These are phyloP conservation scores for Gymnogyps californianus DNA, from an alignment of 2,113 vertebrate species.

Conservation along the genomic window DNA sequence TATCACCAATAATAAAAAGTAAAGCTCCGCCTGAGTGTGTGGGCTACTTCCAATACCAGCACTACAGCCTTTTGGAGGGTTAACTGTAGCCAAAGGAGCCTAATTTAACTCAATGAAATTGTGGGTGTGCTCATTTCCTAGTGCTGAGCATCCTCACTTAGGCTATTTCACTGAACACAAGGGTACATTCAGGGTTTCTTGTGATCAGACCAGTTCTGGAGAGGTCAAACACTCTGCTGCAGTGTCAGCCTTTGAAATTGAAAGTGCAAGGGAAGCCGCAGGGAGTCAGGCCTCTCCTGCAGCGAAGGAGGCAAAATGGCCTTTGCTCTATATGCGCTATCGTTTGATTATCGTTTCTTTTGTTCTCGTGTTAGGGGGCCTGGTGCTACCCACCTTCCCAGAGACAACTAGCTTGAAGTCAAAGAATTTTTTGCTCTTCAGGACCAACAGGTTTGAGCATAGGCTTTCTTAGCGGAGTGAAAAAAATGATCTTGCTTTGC, in stretches of 20 bases:
- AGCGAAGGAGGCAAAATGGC: accelerated
- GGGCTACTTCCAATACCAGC: neutral
- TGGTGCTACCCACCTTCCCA: neutral
- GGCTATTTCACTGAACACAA: neutral
- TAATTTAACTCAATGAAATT: neutral
- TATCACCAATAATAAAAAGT: neutral
- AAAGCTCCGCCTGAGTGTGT: neutral
- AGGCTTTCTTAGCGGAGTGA: neutral
- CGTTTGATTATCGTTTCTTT: neutral
- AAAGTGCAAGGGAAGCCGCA: neutral
- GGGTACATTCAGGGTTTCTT: neutral
- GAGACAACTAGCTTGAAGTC: neutral
- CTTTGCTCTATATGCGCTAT: neutral
- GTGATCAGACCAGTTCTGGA: neutral
- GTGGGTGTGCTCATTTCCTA: neutral
- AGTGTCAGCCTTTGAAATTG: slow-evolving; percentile 4
- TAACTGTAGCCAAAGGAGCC: neutral
- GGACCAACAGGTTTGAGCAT: neutral
- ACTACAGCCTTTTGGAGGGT: neutral
- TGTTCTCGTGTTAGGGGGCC: neutral
- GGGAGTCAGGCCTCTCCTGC: neutral
- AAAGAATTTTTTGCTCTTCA: neutral
- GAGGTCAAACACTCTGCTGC: neutral
- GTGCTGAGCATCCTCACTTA: neutral
- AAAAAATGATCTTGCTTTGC: neutral